Evolutionary conservation across 2,888 invertebrate species (phyloP), one percentile per base, ranked within the genome.

Genomic region (Sthenelais limicola): DNA sequence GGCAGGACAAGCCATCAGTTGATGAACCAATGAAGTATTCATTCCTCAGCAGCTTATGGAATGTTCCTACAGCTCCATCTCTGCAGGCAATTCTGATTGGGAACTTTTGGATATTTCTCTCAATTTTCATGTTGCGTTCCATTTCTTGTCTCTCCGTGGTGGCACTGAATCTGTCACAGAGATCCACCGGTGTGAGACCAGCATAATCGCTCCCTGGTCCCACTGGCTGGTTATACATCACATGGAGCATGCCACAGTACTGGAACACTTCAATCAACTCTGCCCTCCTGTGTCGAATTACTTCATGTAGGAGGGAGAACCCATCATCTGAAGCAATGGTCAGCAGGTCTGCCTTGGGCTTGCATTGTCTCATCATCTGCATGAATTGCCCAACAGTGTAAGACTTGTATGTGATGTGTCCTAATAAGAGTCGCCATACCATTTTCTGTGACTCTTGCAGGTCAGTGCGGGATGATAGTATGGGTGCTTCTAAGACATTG

Each of bases 251-350:
- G 1, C 35, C 62, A 18, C 21, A 62, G 62, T 62, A 62, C 62
- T 62, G 62, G 35, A 62, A 62, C 24, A 62, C 62, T 3, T 15
- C 38, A 35, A 62, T 62, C 24, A 24, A 62, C 38, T 62, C 62
- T 1, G 62, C 62, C n/a, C 62, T 12, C 35, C 43, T 62, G 62
- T 62, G n/a, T 26, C 38, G 9, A 24, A 62, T 62, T 1, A 62
- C 62, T 28, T 62, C 62, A 21, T 62, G 62, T 35, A 62, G 43
- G 38, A 62, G 62, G 35, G 62, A 38, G 38, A 62, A 62, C 3
- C 62, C 62, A 1, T 62, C 62, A 26, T 62, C 43, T 35, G 62
- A 62, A 24, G n/a, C n/a, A n/a, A n/a, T n/a, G n/a, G n/a, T n/a
- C n/a, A n/a, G n/a, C n/a, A n/a, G n/a, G n/a, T n/a, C n/a, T n/a